phyloP scores from a whole-genome alignment of 2,113 vertebrate species.

The Serilophus lunatus region DNA sequence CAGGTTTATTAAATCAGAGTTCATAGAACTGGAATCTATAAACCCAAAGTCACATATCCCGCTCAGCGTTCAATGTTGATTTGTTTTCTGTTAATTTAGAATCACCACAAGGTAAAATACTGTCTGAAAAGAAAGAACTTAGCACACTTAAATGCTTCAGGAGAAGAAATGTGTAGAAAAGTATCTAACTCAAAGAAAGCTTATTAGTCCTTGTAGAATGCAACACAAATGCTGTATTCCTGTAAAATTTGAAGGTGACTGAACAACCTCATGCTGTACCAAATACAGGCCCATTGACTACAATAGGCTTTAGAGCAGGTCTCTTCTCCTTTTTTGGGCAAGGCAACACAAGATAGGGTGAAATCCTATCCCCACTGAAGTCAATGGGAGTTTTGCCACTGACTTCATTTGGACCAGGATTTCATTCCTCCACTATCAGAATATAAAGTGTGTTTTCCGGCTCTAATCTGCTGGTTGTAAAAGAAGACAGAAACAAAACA shows the following conservation, averaged over 20 bases:
- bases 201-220: conserved; percentile 35
- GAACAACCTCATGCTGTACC: conserved; percentile 45
- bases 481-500: background rate
- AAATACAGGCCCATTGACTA: conserved; percentile 40
- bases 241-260: conserved; percentile 47
- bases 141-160: background rate
- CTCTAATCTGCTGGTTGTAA: conserved; percentile 18
- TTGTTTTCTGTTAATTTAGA: background rate
- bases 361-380: conserved; percentile 52
- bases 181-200: background rate
- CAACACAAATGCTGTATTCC: background rate
- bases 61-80: background rate
- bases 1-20: conserved; percentile 2
- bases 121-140: background rate
- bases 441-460: conserved; percentile 11
- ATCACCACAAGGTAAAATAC: conserved; percentile 27
- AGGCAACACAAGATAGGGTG: conserved; percentile 11
- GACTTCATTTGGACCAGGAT: conserved; percentile 41
- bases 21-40: conserved; percentile 34
- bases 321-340: conserved; percentile 62
- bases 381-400: conserved; percentile 35
- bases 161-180: conserved; percentile 16
- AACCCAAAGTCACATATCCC: background rate
- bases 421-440: conserved; percentile 3
- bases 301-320: conserved; percentile 41